phyloP scores from a whole-genome alignment of 2,888 invertebrate species.

The Hydropsyche betteni region DNA sequence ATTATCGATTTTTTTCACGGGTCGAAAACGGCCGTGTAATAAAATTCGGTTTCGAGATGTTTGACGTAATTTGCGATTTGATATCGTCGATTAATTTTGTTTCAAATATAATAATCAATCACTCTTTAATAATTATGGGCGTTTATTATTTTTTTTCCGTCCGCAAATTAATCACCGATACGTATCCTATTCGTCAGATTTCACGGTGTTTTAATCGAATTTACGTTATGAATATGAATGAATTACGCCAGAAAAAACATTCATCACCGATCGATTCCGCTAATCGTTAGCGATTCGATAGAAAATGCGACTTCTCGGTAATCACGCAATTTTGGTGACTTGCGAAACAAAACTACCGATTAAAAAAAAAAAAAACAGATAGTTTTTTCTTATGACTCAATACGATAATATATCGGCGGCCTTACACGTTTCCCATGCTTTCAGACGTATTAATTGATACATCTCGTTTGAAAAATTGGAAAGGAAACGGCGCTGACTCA shows the following conservation, averaged over 20 bases:
- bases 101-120: conserved; percentile 19
- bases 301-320: neutral
- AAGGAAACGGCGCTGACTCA: conserved; percentile 27
- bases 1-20: neutral
- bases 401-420: neutral
- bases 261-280: conserved; percentile 1
- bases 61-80: conserved; percentile 8
- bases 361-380: too few relatives aligned
- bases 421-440: conserved; percentile 21
- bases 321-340: neutral
- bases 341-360: neutral
- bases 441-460: conserved; percentile 32
- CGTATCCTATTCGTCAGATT: conserved; percentile 10
- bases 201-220: conserved; percentile 23
- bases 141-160: neutral
- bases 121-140: neutral
- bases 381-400: too few relatives aligned
- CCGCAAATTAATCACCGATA: neutral
- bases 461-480: conserved; percentile 28
- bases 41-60: neutral
- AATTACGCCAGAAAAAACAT: neutral
- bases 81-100: conserved; percentile 18
- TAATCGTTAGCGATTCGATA: conserved; percentile 4
- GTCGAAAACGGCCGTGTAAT: neutral
- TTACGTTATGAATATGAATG: conserved; percentile 21